Base-by-base conservation (phyloP, 1,140 invertebrate genomes). In the Parasteatoda tepidariorum region DNA sequence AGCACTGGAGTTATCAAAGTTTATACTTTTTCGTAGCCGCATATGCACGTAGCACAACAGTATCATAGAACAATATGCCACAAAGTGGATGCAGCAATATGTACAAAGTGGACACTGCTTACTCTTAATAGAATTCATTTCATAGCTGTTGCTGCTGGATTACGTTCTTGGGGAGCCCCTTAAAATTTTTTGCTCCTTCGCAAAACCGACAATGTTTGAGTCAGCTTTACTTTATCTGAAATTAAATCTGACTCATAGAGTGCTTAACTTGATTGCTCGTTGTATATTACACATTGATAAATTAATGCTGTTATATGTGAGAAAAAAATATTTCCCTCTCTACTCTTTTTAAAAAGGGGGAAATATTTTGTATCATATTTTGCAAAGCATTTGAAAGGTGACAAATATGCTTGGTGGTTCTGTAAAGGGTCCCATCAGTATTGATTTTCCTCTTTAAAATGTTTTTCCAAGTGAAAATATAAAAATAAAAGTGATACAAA, bases 361-460 rank as follows among this genome's bases (percentile, higher is more conserved):
- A 71, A 82, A 70, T 75, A 82, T 82, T 82, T 82, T 82, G 78
- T 82, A 82, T 82, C 67, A 82, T 82, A 62, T 71, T 70, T 54
- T 66, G 54, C 61, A 71, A 67, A 31, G 66, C 70, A 70, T 82
- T 82, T 82, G 30, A 48, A 82, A 82, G 78, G 78, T 82, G 78
- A 82, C 78, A 82, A 82, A 82, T 82, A 82, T 82, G 68, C 78
- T 82, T n/a, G 9, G 78, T 26, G 64, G 38, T 68, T 22, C 18
- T 18, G 18, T 73, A 33, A 61, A 4, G 18, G 18, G 38, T 48
- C 18, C 78, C 57, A 64, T 67, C 67, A 41, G 78, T 82, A 82
- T 82, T 62, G 22, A 5, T 61, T 24, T 59, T 61, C 67, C 78
- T 82, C 57, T 82, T 71, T 82, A 48, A 82, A 82, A 82, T 82